Evolutionary conservation across 2,113 vertebrate species (phyloP), one percentile per base, ranked within the genome.

Genomic region (Progne subis): DNA sequence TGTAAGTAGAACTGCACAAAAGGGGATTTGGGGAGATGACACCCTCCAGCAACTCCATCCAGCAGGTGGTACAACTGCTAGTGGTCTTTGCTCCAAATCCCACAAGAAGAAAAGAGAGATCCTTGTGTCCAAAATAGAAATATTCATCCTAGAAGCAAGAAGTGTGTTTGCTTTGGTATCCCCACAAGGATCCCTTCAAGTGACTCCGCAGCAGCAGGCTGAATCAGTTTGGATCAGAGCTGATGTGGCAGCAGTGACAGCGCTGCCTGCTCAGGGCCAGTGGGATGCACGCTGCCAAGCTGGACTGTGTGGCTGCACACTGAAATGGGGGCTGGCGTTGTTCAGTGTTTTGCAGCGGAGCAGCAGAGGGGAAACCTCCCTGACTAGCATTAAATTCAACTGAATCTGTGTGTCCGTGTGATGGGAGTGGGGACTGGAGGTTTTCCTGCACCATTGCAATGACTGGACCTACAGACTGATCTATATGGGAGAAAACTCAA

Each of bases 201-300:
- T 71, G 86, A 71, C 88, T 67, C 29, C 0, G 10, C 29, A 94
- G 92, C 96, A 96, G 91, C 94, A 95, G 88, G 91, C 86, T 78
- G 91, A 84, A 95, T 81, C 92, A 91, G 60, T 88, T 18, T 52
- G 71, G 91, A 90, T 96, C 80, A 94, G 92, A 95, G 72, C 76
- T 94, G 95, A 96, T 94, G 86, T 94, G 83, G 95, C 92, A 93
- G 94, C 88, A 90, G 86, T 1, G 32, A 94, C 86, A 90, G 86
- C 8, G 0, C 47, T 83, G 88, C 82, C 86, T 91, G 94, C 82
- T 91, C 86, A 86, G 69, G 82, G 67, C 85, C 61, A 79, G 88
- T 1, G 11, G 71, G 83, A 86, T 83, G 76, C 1, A 2, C 3
- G 17, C 83, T 69, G 88, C 76, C 3, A 14, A 53, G 83, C 53